Percentiles rank a stretch among this genome's conserved stretches.
phyloP scores from a whole-genome alignment of 2,797 vertebrate genomes.

The Syndactyla subalaris region DNA sequence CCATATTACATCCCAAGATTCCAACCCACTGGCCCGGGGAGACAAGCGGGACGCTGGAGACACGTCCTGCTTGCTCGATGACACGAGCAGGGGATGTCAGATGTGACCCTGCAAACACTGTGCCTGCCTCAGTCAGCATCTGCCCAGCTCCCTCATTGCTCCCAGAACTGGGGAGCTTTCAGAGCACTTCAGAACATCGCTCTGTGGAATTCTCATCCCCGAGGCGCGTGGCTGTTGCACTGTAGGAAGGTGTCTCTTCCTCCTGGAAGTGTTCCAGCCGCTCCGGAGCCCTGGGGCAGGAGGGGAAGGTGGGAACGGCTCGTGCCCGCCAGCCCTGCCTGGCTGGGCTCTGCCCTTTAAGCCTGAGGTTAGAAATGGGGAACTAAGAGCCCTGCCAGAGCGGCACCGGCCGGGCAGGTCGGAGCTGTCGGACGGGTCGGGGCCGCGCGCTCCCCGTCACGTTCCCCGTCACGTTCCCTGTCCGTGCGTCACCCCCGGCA shows the following conservation, averaged over 20 bases:
- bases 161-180: rapidly evolving
- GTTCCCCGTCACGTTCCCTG: neutral
- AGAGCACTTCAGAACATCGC: neutral
- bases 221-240: neutral
- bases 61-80: neutral
- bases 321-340: neutral
- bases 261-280: rapidly evolving
- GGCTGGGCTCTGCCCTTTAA: conserved; percentile 18
- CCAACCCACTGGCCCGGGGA: rapidly evolving
- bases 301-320: neutral
- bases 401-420: neutral
- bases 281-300: neutral
- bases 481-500: neutral
- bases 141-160: rapidly evolving
- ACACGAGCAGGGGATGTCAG: neutral
- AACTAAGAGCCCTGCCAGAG: neutral
- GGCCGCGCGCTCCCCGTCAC: neutral
- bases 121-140: neutral
- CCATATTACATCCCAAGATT: neutral
- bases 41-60: rapidly evolving
- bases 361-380: neutral
- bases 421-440: conserved; percentile 11
- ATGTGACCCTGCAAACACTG: neutral
- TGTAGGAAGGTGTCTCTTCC: rapidly evolving
- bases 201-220: neutral